Evolutionary conservation across 1,140 invertebrate genomes (phyloP).

Genomic region (Drosophila chauvacae): DNA sequence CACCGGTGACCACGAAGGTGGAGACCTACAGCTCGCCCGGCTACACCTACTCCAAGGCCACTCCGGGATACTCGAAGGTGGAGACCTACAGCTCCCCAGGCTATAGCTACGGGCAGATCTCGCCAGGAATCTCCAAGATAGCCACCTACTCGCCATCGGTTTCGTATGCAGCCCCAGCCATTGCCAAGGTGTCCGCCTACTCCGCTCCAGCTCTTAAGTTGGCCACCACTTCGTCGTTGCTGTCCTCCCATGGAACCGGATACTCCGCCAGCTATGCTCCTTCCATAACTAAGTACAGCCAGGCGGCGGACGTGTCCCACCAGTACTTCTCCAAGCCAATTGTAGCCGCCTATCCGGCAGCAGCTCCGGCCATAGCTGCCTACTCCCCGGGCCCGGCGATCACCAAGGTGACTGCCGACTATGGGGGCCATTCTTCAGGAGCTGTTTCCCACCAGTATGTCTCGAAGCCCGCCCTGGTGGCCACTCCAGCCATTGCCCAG

Average conservation of each 20-base stretch:
- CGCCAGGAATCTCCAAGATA: slow-evolving; percentile 48
- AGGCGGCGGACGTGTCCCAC: slow-evolving; percentile 63
- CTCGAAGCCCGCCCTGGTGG: slow-evolving; percentile 44
- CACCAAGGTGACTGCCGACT: slow-evolving; percentile 47
- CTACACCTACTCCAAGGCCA: slow-evolving; percentile 67
- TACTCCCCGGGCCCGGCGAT: slow-evolving; percentile 37
- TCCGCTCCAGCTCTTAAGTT: slow-evolving; percentile 51
- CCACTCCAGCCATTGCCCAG: slow-evolving; percentile 53
- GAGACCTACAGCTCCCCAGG: slow-evolving; percentile 70
- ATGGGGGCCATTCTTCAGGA: slow-evolving; percentile 41
- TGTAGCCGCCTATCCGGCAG: slow-evolving; percentile 55
- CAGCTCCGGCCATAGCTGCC: slow-evolving; percentile 37
- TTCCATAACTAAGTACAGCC: slow-evolving; percentile 57
- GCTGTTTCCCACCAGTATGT: slow-evolving; percentile 73
- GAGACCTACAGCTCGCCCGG: slow-evolving; percentile 66
- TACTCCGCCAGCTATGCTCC: slow-evolving; percentile 68
- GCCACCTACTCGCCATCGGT: slow-evolving; percentile 67
- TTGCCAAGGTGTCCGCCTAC: slow-evolving; percentile 58
- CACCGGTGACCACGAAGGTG: slow-evolving; percentile 67
- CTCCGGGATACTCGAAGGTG: slow-evolving; percentile 72
- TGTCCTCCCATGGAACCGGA: slow-evolving; percentile 55
- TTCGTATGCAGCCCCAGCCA: slow-evolving; percentile 49
- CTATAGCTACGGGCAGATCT: slow-evolving; percentile 49
- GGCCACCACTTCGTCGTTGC: slow-evolving; percentile 48
- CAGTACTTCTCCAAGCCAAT: slow-evolving; percentile 70